phyloP scores from a whole-genome alignment of 2,888 invertebrate species.

The Noctuana brunneofusca region DNA sequence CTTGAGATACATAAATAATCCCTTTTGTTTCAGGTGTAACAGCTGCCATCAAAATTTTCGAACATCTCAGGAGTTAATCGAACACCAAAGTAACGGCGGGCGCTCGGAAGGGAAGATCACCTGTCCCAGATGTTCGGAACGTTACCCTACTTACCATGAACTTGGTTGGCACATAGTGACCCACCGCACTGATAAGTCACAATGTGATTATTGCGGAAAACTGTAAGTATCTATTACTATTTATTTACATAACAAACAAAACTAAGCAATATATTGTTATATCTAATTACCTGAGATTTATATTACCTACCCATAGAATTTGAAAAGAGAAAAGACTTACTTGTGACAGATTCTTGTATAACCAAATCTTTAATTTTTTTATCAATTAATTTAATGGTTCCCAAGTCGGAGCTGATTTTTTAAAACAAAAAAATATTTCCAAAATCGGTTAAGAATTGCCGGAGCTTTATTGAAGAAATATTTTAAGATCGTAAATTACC shows the following conservation, averaged over 20 bases:
- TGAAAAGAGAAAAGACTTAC: no score
- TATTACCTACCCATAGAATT: no score
- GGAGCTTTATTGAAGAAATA: no score
- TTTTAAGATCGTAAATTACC: no score
- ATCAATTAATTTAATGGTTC: no score
- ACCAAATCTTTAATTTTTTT: no score
- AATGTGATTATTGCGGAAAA: constrained; percentile 77
- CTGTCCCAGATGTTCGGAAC: constrained; percentile 70
- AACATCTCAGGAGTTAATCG: constrained; percentile 69
- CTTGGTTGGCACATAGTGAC: constrained; percentile 66
- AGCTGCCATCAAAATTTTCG: constrained; percentile 76
- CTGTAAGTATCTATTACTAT: constrained; percentile 51
- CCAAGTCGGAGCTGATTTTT: no score
- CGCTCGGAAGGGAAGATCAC: constrained; percentile 70
- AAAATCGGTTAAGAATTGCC: no score
- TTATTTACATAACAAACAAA: background rate
- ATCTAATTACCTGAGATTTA: no score
- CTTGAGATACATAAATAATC: background rate
- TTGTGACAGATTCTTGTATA: no score
- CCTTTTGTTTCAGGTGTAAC: constrained; percentile 56
- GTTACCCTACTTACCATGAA: constrained; percentile 73
- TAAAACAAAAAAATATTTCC: no score
- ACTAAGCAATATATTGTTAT: no score
- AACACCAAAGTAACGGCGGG: constrained; percentile 73
- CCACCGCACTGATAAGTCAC: constrained; percentile 66